Evolutionary conservation across 2,113 vertebrate species (phyloP).

Genomic region (Anolis carolinensis): DNA sequence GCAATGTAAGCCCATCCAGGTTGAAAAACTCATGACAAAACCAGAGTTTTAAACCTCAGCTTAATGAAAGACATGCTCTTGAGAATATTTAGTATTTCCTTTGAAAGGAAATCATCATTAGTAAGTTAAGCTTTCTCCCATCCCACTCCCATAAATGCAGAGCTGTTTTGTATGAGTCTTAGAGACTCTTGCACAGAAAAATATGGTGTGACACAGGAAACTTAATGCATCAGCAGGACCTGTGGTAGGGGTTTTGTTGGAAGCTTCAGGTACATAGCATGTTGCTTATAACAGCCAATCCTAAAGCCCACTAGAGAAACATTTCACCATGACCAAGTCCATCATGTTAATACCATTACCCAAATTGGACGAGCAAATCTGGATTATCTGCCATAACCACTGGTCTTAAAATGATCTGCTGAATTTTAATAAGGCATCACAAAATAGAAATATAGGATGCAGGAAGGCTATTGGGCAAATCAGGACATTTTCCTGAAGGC

Average conservation of each 20-base stretch:
- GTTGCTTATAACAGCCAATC: conserved; percentile 20
- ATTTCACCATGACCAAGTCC: neutral
- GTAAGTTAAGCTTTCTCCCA: conserved; percentile 69
- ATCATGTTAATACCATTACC: neutral
- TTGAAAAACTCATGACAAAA: conserved; percentile 75
- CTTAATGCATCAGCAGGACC: conserved; percentile 52
- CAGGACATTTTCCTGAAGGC: neutral
- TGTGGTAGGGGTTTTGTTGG: conserved; percentile 47
- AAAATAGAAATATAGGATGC: neutral
- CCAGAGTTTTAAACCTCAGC: conserved; percentile 73
- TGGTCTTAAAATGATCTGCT: neutral
- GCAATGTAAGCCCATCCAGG: conserved; percentile 78
- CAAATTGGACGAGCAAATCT: neutral
- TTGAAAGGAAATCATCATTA: conserved; percentile 58
- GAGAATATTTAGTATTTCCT: conserved; percentile 70
- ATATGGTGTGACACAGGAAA: conserved; percentile 69
- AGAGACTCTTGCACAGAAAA: conserved; percentile 70
- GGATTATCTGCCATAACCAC: neutral
- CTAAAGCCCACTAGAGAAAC: neutral
- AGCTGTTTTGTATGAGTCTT: conserved; percentile 71
- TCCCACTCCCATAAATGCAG: conserved; percentile 64
- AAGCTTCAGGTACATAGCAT: conserved; percentile 37
- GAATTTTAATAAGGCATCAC: neutral
- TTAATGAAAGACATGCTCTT: conserved; percentile 76
- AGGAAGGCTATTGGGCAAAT: neutral